Conservation (phyloP, 2,888 invertebrate genomes). For the Zaprionus bogoriensis region DNA sequence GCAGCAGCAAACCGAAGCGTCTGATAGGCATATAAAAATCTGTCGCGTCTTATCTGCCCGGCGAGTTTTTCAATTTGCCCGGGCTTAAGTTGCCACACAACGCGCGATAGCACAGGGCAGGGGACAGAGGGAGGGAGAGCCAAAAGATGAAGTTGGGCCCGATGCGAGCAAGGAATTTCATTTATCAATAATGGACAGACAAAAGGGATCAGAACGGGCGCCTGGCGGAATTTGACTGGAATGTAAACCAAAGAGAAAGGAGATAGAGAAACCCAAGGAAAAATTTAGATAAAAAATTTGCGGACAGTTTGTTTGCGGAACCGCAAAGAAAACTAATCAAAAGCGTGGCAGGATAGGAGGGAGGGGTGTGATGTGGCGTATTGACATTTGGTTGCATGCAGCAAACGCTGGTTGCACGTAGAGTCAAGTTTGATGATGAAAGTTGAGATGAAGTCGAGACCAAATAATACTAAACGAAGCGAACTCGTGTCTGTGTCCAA, state of each 20-base stretch:
- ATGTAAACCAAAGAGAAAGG: conserved; percentile 5
- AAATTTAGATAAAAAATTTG: conserved; percentile 6
- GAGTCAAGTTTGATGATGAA: conserved; percentile 52
- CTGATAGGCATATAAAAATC: conserved; percentile 40
- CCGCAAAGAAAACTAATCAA: conserved; percentile 1
- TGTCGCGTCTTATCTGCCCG: conserved; percentile 40
- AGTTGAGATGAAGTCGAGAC: conserved; percentile 25
- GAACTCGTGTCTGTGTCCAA: conserved; percentile 2
- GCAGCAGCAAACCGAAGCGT: conserved; percentile 4
- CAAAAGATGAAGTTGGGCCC: background rate
- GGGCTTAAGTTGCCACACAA: conserved; percentile 32
- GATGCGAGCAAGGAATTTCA: conserved; percentile 51
- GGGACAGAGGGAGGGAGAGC: background rate
- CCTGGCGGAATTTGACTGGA: conserved; percentile 8
- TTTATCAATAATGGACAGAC: conserved; percentile 56
- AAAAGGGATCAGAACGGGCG: conserved; percentile 7
- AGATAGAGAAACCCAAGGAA: background rate
- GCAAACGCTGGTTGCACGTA: conserved; percentile 6
- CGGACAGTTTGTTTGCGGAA: conserved; percentile 1
- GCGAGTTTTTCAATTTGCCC: conserved; percentile 49
- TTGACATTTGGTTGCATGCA: conserved; percentile 43
- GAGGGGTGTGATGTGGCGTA: conserved; percentile 15
- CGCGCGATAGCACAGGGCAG: background rate
- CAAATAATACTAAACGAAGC: background rate
- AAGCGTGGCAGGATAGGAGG: background rate